Percentiles rank a stretch among this genome's conserved stretches.
Conservation (phyloP, 2,888 invertebrate genomes). For the Pachycephus smyrnensis region DNA sequence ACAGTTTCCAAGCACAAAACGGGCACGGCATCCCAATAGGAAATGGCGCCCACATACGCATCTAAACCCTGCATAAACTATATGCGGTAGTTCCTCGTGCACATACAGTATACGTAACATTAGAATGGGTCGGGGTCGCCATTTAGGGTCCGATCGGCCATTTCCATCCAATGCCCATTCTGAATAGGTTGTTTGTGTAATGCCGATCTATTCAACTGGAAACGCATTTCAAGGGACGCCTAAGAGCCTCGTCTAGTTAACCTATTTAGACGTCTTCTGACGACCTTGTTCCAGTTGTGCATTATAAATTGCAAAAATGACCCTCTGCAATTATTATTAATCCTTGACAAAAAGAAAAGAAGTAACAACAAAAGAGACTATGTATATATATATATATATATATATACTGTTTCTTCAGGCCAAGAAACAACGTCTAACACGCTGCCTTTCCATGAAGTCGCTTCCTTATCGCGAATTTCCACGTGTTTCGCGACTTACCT, state of each 20-base stretch:
- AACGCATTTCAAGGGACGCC: slow-evolving; percentile 33
- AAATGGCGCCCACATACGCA: background rate
- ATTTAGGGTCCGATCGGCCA: slow-evolving; percentile 47
- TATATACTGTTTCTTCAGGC: background rate
- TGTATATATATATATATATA: background rate
- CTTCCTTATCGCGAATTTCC: slow-evolving; percentile 28
- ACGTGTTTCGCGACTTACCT: slow-evolving; percentile 22
- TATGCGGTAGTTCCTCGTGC: background rate
- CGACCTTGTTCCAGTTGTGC: slow-evolving; percentile 36
- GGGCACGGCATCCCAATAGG: background rate
- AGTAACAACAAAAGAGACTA: background rate
- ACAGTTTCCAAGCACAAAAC: background rate
- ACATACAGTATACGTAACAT: background rate
- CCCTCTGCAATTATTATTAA: background rate
- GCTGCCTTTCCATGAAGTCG: background rate
- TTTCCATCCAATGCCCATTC: slow-evolving; percentile 44
- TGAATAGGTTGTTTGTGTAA: slow-evolving; percentile 38
- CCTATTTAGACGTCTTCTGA: slow-evolving; percentile 42
- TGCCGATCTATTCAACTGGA: slow-evolving; percentile 19
- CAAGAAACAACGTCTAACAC: background rate
- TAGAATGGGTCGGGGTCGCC: slow-evolving; percentile 35
- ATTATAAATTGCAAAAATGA: background rate
- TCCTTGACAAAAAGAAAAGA: background rate
- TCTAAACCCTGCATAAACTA: background rate
- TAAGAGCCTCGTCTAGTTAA: slow-evolving; percentile 29